phyloP scores from a whole-genome alignment of 2,797 vertebrate species.

The Lagocephalus sceleratus region DNA sequence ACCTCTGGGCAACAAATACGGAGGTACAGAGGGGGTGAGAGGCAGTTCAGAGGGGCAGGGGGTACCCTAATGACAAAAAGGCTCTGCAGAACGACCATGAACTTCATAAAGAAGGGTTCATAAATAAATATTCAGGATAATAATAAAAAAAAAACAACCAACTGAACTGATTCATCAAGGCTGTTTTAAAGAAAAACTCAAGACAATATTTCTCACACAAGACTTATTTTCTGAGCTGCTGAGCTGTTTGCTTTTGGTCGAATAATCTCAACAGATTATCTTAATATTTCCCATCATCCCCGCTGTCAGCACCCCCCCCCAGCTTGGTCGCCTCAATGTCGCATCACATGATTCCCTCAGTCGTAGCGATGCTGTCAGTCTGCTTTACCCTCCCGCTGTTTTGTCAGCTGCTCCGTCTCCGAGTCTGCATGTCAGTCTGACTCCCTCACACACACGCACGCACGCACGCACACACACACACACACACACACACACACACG shows the following conservation, averaged over 20 bases:
- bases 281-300: constrained; percentile 9
- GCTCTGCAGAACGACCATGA: too few species aligned
- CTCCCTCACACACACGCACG: constrained; percentile 35
- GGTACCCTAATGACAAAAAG: constrained; percentile 4
- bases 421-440: constrained; percentile 54
- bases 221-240: not conserved
- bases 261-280: constrained; percentile 13
- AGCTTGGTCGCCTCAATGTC: constrained; percentile 20
- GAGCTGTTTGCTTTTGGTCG: constrained; percentile 1
- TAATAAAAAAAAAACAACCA: too few species aligned
- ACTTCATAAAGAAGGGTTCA: too few species aligned
- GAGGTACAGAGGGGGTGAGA: not conserved
- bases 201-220: not conserved
- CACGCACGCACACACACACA: constrained; percentile 1
- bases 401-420: constrained; percentile 50
- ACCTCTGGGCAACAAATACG: constrained; percentile 45
- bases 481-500: constrained; percentile 1
- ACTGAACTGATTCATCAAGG: too few species aligned
- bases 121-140: too few species aligned
- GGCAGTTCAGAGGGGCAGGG: not conserved
- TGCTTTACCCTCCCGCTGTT: constrained; percentile 32
- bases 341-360: constrained; percentile 27
- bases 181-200: too few species aligned
- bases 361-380: constrained; percentile 19
- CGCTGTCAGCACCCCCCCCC: constrained; percentile 1